A percentile compares a stretch with the other conserved stretches of the same genome.
Evolutionary conservation across 2,888 invertebrate genomes (phyloP).

Genomic region (Rotaria socialis): DNA sequence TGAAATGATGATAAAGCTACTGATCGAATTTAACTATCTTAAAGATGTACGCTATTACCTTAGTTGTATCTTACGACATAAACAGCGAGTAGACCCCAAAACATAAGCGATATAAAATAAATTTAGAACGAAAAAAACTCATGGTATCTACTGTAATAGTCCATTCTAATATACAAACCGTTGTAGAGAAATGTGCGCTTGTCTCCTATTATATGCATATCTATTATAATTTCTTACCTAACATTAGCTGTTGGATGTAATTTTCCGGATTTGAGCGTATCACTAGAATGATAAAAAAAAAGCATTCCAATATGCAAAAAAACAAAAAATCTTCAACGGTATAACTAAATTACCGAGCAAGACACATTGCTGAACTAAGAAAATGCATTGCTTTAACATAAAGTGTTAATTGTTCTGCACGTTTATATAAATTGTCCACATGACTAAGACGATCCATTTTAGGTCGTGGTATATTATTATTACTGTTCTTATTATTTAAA

Average conservation of each 20-base stretch:
- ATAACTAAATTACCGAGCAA: conserved; percentile 14
- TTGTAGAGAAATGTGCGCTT: no score
- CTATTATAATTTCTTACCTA: conserved; percentile 64
- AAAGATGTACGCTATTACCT: no score
- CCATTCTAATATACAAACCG: not conserved
- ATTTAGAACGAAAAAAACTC: no score
- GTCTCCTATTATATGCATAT: no score
- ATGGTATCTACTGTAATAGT: no score
- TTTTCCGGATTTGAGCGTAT: conserved; percentile 75
- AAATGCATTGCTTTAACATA: conserved; percentile 84
- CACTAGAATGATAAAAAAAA: conserved; percentile 61
- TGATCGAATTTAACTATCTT: no score
- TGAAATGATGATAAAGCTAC: no score
- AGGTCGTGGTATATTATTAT: conserved; percentile 37
- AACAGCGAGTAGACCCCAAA: no score
- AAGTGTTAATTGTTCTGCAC: conserved; percentile 77
- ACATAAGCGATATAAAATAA: no score
- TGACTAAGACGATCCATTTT: conserved; percentile 46
- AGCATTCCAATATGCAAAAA: not conserved
- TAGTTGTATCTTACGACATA: no score
- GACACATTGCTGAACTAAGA: conserved; percentile 78
- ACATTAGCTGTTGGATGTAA: conserved; percentile 85
- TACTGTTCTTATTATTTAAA: conserved; percentile 25
- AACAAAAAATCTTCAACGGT: not conserved
- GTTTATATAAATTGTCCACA: conserved; percentile 53